Evolutionary conservation across 2,797 vertebrate genomes (phyloP).

Genomic region (Buphagus erythrorhynchus): DNA sequence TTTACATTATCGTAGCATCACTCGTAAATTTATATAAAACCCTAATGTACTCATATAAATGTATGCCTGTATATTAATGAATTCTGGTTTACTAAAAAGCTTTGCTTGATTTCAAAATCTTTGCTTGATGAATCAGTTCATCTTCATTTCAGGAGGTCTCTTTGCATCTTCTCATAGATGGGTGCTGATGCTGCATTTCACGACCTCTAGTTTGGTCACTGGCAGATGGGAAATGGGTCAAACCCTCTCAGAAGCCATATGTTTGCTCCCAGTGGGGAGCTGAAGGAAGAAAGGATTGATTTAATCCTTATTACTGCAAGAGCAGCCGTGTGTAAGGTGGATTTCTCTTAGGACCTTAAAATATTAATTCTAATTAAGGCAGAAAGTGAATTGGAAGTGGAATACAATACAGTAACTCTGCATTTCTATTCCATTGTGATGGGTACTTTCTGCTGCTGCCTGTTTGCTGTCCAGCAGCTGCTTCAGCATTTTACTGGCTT

Average conservation of each 20-base stretch:
- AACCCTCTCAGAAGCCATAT: conserved; percentile 40
- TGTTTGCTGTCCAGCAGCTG: not conserved
- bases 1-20: not conserved
- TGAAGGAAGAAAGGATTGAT: conserved; percentile 30
- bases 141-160: not conserved
- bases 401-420: not conserved
- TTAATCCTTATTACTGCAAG: conserved; percentile 37
- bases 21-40: not conserved
- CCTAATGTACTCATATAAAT: not conserved
- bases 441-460: not conserved
- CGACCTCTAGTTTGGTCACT: not conserved
- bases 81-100: not conserved
- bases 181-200: not conserved
- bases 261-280: not conserved
- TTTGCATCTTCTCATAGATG: not conserved
- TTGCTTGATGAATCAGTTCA: not conserved
- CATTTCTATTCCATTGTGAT: not conserved
- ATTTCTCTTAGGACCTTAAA: conserved; percentile 38
- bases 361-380: conserved; percentile 22
- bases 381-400: not conserved
- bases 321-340: not conserved
- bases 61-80: not conserved
- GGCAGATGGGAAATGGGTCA: conserved; percentile 57
- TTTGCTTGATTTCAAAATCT: not conserved
- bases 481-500: not conserved